Evolutionary conservation across 2,797 vertebrate species (phyloP).

Genomic region (Aselliscus stoliczkanus): DNA sequence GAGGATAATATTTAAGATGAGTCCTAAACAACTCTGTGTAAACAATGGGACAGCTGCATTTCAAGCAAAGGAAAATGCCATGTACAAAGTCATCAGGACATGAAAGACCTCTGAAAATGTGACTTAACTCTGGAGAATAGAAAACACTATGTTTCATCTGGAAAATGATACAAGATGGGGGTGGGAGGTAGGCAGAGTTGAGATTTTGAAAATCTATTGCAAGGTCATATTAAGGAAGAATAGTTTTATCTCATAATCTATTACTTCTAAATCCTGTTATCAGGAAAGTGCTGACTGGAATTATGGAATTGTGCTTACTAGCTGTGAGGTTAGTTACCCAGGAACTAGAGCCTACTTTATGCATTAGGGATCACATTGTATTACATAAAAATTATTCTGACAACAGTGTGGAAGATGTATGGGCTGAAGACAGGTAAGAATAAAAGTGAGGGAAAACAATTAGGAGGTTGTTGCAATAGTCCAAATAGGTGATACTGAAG

Average conservation of each 20-base stretch:
- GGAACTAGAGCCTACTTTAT: not conserved
- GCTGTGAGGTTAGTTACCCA: not conserved
- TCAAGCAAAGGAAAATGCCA: not conserved
- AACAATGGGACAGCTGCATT: not conserved
- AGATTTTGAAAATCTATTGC: not conserved
- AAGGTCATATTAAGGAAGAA: not conserved
- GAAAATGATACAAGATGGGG: not conserved
- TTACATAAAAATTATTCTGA: not conserved
- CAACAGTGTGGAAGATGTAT: not conserved
- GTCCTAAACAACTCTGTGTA: not conserved
- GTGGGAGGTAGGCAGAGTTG: not conserved
- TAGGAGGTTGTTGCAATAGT: not conserved
- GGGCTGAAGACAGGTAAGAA: not conserved
- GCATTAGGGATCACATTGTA: not conserved
- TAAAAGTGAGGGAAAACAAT: not conserved
- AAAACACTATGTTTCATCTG: not conserved
- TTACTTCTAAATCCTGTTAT: not conserved
- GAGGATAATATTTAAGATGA: not conserved
- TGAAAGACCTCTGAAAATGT: not conserved
- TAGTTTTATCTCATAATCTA: not conserved
- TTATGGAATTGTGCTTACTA: not conserved
- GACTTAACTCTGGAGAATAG: not conserved
- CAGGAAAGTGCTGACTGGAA: not conserved
- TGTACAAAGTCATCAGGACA: not conserved
- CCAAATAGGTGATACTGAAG: not conserved